A percentile compares a stretch with the other conserved stretches of the same genome.
Conservation (phyloP, 1,140 invertebrate species). For the Mactra quadrangularis region DNA sequence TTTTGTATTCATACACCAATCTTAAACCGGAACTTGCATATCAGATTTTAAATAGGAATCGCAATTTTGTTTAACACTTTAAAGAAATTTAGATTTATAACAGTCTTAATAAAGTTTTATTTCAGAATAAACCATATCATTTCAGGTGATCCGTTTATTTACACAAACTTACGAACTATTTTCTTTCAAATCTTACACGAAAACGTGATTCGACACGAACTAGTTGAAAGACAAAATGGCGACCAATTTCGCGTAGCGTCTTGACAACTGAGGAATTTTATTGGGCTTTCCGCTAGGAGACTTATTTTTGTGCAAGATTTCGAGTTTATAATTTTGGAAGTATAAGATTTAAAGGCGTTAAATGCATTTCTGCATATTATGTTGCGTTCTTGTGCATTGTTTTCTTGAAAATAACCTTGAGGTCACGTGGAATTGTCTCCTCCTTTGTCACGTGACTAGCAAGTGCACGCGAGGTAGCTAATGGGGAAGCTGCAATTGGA, state of each 20-base stretch:
- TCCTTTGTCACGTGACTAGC: slow-evolving; percentile 30
- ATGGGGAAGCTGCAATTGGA: background rate
- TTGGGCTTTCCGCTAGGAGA: background rate
- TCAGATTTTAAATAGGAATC: background rate
- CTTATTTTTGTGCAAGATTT: too few species aligned
- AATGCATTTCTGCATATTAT: background rate
- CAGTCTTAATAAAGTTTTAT: too few species aligned
- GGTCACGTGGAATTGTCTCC: slow-evolving; percentile 40
- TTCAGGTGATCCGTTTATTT: too few species aligned
- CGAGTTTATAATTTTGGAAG: too few species aligned
- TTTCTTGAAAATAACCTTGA: slow-evolving; percentile 24
- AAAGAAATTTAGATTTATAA: too few species aligned
- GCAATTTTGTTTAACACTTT: too few species aligned
- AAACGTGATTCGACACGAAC: slow-evolving; percentile 47
- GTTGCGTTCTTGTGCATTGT: background rate
- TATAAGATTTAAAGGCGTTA: background rate
- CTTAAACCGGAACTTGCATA: slow-evolving; percentile 57
- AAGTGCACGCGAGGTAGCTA: slow-evolving; percentile 11
- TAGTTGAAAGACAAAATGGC: slow-evolving; percentile 72
- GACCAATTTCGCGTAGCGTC: slow-evolving; percentile 60
- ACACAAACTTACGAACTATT: slow-evolving; percentile 48
- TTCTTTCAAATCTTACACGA: slow-evolving; percentile 34
- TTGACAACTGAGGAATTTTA: slow-evolving; percentile 69
- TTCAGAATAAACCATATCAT: too few species aligned
- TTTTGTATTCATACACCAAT: slow-evolving; percentile 72